Conservation (phyloP, 2,797 vertebrate species). For the Lacerta bilineata region DNA sequence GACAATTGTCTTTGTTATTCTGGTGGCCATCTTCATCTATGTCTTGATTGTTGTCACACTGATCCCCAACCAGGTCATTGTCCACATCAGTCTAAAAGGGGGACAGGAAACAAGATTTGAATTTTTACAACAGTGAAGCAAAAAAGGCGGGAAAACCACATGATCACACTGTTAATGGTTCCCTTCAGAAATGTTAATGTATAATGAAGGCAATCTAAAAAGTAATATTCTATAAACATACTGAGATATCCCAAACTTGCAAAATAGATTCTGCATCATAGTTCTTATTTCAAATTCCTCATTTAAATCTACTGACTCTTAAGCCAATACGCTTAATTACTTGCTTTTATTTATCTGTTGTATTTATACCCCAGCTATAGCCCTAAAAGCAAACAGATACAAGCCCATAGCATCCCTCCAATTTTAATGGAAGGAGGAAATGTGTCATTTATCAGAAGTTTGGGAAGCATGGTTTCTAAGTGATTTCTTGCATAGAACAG, state of each 20-base stretch:
- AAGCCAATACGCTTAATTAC: too few relatives aligned
- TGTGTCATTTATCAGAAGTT: too few relatives aligned
- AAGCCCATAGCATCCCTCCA: too few relatives aligned
- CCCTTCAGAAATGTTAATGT: accelerated
- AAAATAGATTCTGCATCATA: neutral
- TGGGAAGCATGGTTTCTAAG: neutral
- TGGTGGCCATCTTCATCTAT: slow-evolving; percentile 98
- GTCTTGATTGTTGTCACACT: slow-evolving; percentile 97
- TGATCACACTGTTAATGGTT: neutral
- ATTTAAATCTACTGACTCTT: neutral
- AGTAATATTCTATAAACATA: neutral
- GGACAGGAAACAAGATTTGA: neutral
- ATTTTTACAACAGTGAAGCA: slow-evolving; percentile 4
- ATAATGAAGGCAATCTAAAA: neutral
- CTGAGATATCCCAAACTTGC: neutral
- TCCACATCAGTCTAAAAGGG: slow-evolving; percentile 87
- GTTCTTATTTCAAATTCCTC: neutral
- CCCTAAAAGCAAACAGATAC: neutral
- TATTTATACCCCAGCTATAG: too few relatives aligned
- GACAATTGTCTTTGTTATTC: slow-evolving; percentile 98
- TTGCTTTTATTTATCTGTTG: too few relatives aligned
- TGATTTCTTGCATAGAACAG: neutral
- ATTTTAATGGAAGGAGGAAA: too few relatives aligned
- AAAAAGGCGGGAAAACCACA: neutral
- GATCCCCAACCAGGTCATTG: slow-evolving; percentile 95